Percentiles rank a stretch among this genome's conserved stretches.
These are phyloP conservation scores for Cariama cristata DNA, from an alignment of 2,113 vertebrate species.

Conservation along the genomic window DNA sequence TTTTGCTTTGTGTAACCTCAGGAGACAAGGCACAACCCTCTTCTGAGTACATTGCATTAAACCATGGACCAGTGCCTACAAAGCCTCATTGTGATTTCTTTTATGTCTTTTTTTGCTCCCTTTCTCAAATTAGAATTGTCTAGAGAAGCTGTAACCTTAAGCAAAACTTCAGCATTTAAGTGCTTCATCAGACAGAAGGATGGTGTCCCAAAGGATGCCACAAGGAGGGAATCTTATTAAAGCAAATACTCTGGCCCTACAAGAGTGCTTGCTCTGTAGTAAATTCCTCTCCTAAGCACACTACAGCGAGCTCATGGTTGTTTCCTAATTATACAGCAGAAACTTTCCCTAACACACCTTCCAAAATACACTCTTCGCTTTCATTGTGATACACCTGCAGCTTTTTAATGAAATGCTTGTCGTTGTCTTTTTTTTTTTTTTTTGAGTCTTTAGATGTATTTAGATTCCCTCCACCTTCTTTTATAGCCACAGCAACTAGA, in stretches of 20 bases:
- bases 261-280: background rate
- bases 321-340: background rate
- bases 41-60: background rate
- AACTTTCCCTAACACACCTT: background rate
- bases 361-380: background rate
- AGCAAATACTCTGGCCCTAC: background rate
- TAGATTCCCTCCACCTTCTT: background rate
- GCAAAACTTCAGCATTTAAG: background rate
- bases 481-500: background rate
- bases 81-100: background rate
- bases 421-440: background rate
- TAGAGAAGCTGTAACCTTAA: slow-evolving; percentile 48
- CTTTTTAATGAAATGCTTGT: background rate
- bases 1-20: background rate
- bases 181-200: slow-evolving; percentile 45
- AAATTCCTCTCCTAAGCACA: background rate
- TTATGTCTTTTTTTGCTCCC: background rate
- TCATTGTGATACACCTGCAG: background rate
- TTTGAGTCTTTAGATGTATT: background rate
- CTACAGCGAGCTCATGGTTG: background rate
- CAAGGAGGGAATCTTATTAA: slow-evolving; percentile 19
- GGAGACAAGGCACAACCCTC: background rate
- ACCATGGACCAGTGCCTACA: background rate
- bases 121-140: background rate
- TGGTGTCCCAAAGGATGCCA: background rate